Evolutionary conservation across 1,140 invertebrate species (phyloP).

Genomic region (Micrasema minimum): DNA sequence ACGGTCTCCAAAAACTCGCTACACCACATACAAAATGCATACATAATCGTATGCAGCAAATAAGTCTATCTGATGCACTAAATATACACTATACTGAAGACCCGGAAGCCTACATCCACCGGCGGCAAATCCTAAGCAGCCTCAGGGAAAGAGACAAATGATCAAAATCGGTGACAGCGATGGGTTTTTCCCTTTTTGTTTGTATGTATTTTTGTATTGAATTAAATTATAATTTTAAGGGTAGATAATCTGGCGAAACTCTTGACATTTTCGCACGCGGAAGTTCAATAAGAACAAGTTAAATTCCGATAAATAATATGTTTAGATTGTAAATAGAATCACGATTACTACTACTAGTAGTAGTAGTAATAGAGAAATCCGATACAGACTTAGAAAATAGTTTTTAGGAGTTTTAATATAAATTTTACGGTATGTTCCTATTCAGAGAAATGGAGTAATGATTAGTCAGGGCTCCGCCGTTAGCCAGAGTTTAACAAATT

Average conservation of each 20-base stretch:
- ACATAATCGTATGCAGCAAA: constrained; percentile 19
- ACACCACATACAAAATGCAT: constrained; percentile 21
- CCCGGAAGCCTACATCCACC: constrained; percentile 14
- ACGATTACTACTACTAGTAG: too few relatives aligned
- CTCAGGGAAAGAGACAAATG: not conserved
- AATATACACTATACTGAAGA: not conserved
- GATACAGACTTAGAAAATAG: too few relatives aligned
- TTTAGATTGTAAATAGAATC: too few relatives aligned
- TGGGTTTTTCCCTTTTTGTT: not conserved
- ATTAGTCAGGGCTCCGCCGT: too few relatives aligned
- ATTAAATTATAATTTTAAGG: constrained; percentile 1
- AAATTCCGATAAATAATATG: too few relatives aligned
- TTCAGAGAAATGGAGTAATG: too few relatives aligned
- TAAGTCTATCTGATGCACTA: constrained; percentile 34
- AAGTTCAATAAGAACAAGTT: not conserved
- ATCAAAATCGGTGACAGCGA: too few relatives aligned
- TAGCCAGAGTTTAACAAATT: too few relatives aligned
- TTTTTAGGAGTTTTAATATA: too few relatives aligned
- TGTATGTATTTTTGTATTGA: not conserved
- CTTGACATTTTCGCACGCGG: constrained; percentile 26
- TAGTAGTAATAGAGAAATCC: too few relatives aligned
- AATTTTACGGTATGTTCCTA: too few relatives aligned
- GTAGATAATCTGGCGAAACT: not conserved
- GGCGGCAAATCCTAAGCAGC: not conserved
- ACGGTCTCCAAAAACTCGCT: constrained; percentile 25